These are phyloP conservation scores for Macroglossus sobrinus DNA, from an alignment of 2,113 vertebrate species.

Conservation along the genomic window DNA sequence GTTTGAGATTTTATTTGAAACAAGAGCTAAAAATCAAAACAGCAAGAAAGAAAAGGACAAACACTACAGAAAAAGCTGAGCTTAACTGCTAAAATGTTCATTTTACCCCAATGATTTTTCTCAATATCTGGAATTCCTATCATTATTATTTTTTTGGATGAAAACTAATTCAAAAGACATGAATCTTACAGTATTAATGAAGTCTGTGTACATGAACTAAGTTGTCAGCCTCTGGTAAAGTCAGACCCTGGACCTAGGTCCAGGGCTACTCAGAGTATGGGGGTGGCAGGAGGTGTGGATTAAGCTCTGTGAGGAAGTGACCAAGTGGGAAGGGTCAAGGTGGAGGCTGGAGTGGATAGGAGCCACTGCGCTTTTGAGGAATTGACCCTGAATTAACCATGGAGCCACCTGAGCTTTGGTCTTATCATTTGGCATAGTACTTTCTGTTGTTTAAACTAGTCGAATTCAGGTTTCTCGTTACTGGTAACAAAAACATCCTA, in stretches of 20 bases:
- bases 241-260: background rate
- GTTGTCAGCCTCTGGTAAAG: background rate
- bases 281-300: background rate
- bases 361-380: background rate
- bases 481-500: background rate
- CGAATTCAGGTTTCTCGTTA: background rate
- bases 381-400: background rate
- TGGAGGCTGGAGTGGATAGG: background rate
- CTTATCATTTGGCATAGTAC: background rate
- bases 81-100: background rate
- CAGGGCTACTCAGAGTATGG: background rate
- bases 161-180: background rate
- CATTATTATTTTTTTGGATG: background rate
- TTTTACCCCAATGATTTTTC: background rate
- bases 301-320: background rate
- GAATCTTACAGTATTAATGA: background rate
- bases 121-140: background rate
- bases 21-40: background rate
- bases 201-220: accelerated
- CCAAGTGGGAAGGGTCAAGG: background rate
- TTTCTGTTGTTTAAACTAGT: background rate
- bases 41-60: background rate
- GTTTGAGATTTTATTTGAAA: conserved; percentile 32
- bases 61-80: background rate
- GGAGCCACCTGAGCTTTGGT: background rate